Conservation (phyloP, 2,888 invertebrate species). For the Leptopterna dolabrata region DNA sequence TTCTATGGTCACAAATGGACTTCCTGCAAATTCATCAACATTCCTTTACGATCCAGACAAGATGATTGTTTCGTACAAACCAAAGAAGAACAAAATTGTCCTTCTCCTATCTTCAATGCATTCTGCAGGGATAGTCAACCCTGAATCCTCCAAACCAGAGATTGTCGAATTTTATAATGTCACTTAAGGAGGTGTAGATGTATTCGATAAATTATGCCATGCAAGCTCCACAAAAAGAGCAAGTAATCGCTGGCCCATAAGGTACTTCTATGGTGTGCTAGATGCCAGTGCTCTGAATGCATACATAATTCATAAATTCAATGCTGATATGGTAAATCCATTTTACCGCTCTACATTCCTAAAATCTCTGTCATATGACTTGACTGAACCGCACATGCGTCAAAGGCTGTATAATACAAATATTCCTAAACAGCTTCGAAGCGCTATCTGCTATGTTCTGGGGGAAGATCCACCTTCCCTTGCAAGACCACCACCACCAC, state of each 20-base stretch:
- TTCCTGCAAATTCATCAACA: not conserved
- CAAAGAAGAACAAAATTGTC: constrained; percentile 46
- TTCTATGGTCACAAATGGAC: not conserved
- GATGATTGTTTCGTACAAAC: constrained; percentile 2
- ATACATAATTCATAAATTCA: constrained; percentile 50
- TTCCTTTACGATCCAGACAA: constrained; percentile 30
- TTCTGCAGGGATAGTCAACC: constrained; percentile 60
- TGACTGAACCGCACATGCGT: constrained; percentile 24
- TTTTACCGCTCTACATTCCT: not conserved
- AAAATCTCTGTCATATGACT: constrained; percentile 3
- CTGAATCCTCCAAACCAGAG: constrained; percentile 62
- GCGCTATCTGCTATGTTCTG: not conserved
- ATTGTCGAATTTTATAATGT: constrained; percentile 63
- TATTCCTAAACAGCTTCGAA: constrained; percentile 1
- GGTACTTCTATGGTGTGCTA: constrained; percentile 62
- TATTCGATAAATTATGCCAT: constrained; percentile 62
- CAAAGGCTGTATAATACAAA: not conserved
- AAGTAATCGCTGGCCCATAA: constrained; percentile 63
- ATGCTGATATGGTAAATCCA: not conserved
- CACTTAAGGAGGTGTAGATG: constrained; percentile 63
- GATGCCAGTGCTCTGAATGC: constrained; percentile 63
- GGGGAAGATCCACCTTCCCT: too few species aligned
- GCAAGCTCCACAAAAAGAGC: constrained; percentile 61
- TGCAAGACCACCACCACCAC: not conserved
- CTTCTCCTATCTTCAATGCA: constrained; percentile 64